Evolutionary conservation across 2,113 vertebrate genomes (phyloP).

Genomic region (Stegastes partitus): DNA sequence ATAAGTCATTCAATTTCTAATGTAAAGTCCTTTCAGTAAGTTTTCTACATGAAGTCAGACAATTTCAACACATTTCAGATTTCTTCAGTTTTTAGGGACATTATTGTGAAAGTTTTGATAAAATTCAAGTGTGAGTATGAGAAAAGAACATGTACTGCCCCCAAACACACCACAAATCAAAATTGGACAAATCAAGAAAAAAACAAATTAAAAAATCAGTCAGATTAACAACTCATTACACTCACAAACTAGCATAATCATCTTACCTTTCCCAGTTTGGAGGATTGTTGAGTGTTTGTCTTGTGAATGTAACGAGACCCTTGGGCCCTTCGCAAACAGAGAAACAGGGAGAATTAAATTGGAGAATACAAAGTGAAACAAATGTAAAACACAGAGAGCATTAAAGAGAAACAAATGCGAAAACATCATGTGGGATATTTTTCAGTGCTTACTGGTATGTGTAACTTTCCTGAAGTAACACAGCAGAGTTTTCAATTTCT

Average conservation of each 20-base stretch:
- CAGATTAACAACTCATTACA: neutral
- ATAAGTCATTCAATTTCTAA: neutral
- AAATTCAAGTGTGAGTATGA: neutral
- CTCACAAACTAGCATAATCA: neutral
- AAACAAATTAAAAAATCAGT: too few species aligned
- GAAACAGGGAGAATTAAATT: neutral
- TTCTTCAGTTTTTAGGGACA: neutral
- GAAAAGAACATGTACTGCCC: neutral
- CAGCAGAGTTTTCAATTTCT: conserved; percentile 97
- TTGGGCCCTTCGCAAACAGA: conserved; percentile 86
- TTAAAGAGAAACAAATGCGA: conserved; percentile 1
- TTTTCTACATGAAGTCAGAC: neutral
- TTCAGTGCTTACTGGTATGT: conserved; percentile 89
- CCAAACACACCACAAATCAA: neutral
- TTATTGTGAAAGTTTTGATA: neutral
- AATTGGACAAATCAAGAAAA: neutral
- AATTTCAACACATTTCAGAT: neutral
- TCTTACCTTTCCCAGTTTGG: conserved; percentile 96
- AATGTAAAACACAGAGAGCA: neutral
- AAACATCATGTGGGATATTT: neutral
- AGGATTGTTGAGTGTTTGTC: conserved; percentile 89
- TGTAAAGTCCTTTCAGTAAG: neutral
- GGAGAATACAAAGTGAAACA: neutral
- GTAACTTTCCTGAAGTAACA: conserved; percentile 97
- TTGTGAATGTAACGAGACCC: conserved; percentile 96